Base-by-base conservation (phyloP, 1,140 invertebrate genomes). In the Zophobas morio region DNA sequence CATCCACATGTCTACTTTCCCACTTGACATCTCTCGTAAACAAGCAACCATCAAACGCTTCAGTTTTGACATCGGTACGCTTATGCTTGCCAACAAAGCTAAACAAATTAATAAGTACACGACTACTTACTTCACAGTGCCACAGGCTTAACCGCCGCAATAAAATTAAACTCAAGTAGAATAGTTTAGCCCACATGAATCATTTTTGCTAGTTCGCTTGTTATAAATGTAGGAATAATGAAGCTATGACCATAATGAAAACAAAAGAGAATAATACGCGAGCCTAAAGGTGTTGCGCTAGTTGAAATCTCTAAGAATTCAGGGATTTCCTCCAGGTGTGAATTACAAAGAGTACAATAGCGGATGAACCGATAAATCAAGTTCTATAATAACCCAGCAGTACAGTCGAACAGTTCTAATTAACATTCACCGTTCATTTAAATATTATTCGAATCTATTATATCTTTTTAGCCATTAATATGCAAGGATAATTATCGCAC, bases 271-370 rank as follows among this genome's bases (percentile, higher is more conserved):
- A 66, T 66, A 66, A 66, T 66, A 66, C 37, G 33, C 40, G 60
- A 39, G 60, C 60, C 60, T 66, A 66, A 66, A 66, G 60, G 60
- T 66, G 60, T 66, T 66, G 60, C 60, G 39, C 6, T 39, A 66
- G 60, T 66, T 66, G 37, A 66, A 66, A 66, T 66, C 60, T 66
- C 60, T 66, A 66, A 66, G 60, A 66, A 66, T 66, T 66, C 60
- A 66, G 60, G 60, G 60, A 66, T 66, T 66, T 66, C 60, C 60
- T 66, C 60, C 60, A 66, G 60, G 60, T 66, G 60, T 66, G 39
- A 66, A 66, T 66, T 66, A 66, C 60, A 66, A 66, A 40, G 60
- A 66, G 60, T 66, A 66, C 60, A 66, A 66, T 66, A 66, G 60
- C 60, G 39, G 60, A 66, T 40, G 60, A 66, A 66, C 60, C 39